Conservation (phyloP, 2,797 vertebrate genomes). For the Hippocampus kuda region DNA sequence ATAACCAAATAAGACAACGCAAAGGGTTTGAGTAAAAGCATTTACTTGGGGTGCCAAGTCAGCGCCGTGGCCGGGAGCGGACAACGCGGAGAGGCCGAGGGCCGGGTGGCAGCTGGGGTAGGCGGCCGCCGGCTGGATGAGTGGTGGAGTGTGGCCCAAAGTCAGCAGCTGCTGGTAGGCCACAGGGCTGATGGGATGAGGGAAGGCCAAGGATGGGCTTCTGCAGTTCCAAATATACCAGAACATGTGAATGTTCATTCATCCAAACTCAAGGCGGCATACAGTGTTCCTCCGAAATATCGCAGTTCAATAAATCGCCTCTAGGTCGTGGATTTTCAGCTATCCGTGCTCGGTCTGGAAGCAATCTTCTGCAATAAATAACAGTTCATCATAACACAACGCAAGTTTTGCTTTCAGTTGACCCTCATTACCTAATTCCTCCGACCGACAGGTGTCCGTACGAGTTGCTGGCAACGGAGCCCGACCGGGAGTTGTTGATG, state of each 20-base stretch:
- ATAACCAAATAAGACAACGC: too few relatives aligned
- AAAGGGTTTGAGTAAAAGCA: not conserved
- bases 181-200: conserved; percentile 82
- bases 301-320: too few relatives aligned
- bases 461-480: conserved; percentile 85
- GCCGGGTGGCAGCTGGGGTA: conserved; percentile 71
- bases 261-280: not conserved
- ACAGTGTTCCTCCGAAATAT: too few relatives aligned
- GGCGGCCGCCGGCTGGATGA: conserved; percentile 77
- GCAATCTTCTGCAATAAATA: too few relatives aligned
- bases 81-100: conserved; percentile 61
- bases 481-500: conserved; percentile 93
- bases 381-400: not conserved
- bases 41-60: conserved; percentile 52
- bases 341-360: too few relatives aligned
- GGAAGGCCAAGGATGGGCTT: conserved; percentile 86
- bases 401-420: not conserved
- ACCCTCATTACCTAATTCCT: conserved; percentile 43
- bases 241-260: too few relatives aligned
- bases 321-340: too few relatives aligned
- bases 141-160: conserved; percentile 82
- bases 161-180: conserved; percentile 88
- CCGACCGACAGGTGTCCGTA: conserved; percentile 91
- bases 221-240: conserved; percentile 38
- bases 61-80: conserved; percentile 47